A percentile compares a stretch with the other conserved stretches of the same genome.
These are phyloP conservation scores for Protophormia terraenovae DNA, from an alignment of 2,888 invertebrate species.

Conservation along the genomic window DNA sequence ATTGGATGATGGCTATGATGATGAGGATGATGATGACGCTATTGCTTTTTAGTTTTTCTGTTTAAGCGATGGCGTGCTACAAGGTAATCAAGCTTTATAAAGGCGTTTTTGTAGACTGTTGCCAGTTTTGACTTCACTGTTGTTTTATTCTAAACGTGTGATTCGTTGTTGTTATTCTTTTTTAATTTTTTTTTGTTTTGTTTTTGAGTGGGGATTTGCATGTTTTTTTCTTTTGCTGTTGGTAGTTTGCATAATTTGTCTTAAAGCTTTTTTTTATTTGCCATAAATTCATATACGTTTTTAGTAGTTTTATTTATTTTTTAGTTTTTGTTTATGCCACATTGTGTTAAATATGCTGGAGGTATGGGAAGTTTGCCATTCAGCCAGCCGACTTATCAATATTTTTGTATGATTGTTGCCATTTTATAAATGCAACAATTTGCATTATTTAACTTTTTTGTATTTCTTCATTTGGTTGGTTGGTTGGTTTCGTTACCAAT, in stretches of 20 bases:
- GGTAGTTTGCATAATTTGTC: slow-evolving; percentile 61
- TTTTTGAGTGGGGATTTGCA: slow-evolving; percentile 32
- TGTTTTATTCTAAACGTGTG: slow-evolving; percentile 52
- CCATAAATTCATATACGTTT: slow-evolving; percentile 71
- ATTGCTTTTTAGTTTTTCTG: slow-evolving; percentile 36
- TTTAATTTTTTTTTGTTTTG: not conserved
- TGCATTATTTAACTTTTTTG: slow-evolving; percentile 55
- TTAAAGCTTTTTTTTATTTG: slow-evolving; percentile 70
- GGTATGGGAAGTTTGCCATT: slow-evolving; percentile 48
- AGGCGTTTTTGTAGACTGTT: slow-evolving; percentile 69
- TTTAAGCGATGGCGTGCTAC: slow-evolving; percentile 65
- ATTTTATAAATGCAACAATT: slow-evolving; percentile 64
- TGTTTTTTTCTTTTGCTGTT: slow-evolving; percentile 35
- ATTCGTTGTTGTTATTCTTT: slow-evolving; percentile 48
- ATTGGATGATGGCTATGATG: slow-evolving; percentile 59
- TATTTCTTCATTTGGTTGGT: not conserved
- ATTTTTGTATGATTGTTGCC: slow-evolving; percentile 45
- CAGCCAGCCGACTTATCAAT: not conserved
- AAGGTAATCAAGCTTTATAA: slow-evolving; percentile 71
- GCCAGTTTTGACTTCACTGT: slow-evolving; percentile 57
- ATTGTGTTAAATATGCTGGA: slow-evolving; percentile 55
- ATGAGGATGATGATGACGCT: slow-evolving; percentile 46
- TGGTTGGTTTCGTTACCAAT: slow-evolving; percentile 21
- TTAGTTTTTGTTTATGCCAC: not conserved
- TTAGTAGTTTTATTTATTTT: slow-evolving; percentile 23